Base-by-base conservation (phyloP, 1,140 invertebrate species). In the Lepidostoma basale region DNA sequence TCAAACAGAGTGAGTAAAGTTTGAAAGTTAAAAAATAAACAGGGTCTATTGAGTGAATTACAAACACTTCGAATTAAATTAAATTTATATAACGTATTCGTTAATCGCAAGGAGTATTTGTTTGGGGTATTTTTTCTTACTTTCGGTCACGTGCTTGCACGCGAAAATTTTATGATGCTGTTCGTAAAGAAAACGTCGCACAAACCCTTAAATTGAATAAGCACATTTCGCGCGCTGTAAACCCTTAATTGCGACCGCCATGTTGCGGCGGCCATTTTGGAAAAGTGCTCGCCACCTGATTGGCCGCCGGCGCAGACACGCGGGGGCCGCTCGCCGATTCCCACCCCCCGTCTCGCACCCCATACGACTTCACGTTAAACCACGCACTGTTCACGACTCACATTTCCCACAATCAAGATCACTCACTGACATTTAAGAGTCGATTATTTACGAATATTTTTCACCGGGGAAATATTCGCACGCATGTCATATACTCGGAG, bases 241-340 rank as follows among this genome's bases (percentile, higher is more conserved):
- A 49, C 44, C 44, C 62, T 49, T 52, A 63, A 49, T 47, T 36
- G 49, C 47, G 47, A n/a, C 63, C 45, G 64, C 69, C 69, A 71
- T 71, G 20, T 60, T 66, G 33, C 20, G 60, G 45, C 69, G 69
- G 69, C 69, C 69, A 71, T 71, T 71, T 71, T 71, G 69, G 64
- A 64, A 60, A 45, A 22, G 25, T 22, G 26, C 20, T 52, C 62
- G 54, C 30, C 62, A 26, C 25, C 33, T 44, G 58, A 67, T 62
- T 62, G 56, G 69, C 67, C 59, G 59, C 40, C 52, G 18, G 54
- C 28, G 39, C 47, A 62, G 64, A 56, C 26, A 56, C 26, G 52
- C 52, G 52, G 52, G 52, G 52, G 52, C 52, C 52, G 23, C 52
- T 16, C 36, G 42, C 52, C 68, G 47, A 28, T 49, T 63, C 23